These are phyloP conservation scores for Drosophila greeni DNA, from an alignment of 2,888 invertebrate genomes.

Conservation along the genomic window DNA sequence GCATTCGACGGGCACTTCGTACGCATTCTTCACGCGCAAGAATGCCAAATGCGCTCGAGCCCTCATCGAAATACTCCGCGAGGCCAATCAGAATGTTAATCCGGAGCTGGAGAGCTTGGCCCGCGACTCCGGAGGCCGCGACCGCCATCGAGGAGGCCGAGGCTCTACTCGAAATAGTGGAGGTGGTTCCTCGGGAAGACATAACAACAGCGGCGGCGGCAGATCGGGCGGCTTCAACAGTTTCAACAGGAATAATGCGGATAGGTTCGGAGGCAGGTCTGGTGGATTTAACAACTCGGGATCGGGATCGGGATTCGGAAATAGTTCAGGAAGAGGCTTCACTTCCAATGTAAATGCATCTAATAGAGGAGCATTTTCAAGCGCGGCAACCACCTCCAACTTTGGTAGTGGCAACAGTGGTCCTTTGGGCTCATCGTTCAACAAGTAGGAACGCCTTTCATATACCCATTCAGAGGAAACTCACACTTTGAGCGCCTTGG, in stretches of 20 bases:
- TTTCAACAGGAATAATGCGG: constrained; percentile 13
- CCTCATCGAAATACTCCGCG: constrained; percentile 90
- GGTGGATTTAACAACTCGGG: constrained; percentile 24
- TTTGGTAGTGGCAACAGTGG: constrained; percentile 1
- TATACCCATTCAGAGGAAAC: background rate
- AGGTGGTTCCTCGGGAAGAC: constrained; percentile 23
- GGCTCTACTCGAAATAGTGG: constrained; percentile 72
- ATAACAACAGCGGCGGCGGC: constrained; percentile 47
- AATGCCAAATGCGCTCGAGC: constrained; percentile 93
- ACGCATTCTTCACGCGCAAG: constrained; percentile 94
- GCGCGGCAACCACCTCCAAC: background rate
- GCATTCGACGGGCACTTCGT: constrained; percentile 92
- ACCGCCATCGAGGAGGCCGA: constrained; percentile 47
- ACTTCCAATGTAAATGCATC: background rate
- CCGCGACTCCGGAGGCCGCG: constrained; percentile 79
- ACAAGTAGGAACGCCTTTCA: background rate
- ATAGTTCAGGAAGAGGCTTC: constrained; percentile 25
- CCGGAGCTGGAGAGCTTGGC: constrained; percentile 91
- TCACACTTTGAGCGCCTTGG: background rate
- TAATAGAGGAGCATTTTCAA: background rate
- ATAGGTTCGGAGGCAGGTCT: constrained; percentile 32
- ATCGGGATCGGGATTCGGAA: constrained; percentile 5
- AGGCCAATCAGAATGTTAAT: constrained; percentile 93
- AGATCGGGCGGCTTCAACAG: constrained; percentile 35
- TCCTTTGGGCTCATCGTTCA: background rate